phyloP scores from a whole-genome alignment of 1,140 invertebrate genomes.

The Drosophila watanabei region DNA sequence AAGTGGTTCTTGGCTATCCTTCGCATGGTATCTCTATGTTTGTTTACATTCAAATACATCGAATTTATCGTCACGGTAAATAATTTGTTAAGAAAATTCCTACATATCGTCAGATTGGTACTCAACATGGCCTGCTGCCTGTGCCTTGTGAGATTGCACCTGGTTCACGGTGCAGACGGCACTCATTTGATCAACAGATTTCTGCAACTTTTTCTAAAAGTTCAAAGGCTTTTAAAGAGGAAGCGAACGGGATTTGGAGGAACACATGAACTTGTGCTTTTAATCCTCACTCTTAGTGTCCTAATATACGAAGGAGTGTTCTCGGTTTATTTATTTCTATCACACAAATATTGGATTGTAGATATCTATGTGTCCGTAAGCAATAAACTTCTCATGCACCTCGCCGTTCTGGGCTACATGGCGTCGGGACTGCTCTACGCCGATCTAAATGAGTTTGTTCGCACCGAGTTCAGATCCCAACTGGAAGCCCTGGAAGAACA shows the following conservation, averaged over 20 bases:
- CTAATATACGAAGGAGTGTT: not conserved
- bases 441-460: conserved; percentile 34
- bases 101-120: not conserved
- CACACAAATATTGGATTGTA: not conserved
- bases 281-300: not conserved
- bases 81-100: not conserved
- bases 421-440: conserved; percentile 32
- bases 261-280: conserved; percentile 24
- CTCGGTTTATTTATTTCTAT: not conserved
- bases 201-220: conserved; percentile 21
- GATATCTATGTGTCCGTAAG: conserved; percentile 6
- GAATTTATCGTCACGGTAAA: not conserved
- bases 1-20: conserved; percentile 23
- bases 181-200: conserved; percentile 26
- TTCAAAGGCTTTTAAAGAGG: not conserved
- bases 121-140: not conserved
- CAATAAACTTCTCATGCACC: conserved; percentile 12
- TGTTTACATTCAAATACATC: not conserved
- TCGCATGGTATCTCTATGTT: not conserved
- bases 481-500: not conserved
- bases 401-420: conserved; percentile 32
- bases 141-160: conserved; percentile 29
- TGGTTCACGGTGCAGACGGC: not conserved
- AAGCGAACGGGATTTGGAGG: conserved; percentile 20
- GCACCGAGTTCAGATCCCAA: conserved; percentile 8